phyloP scores from a whole-genome alignment of 2,888 invertebrate species.

The Drymonia ruficornis region DNA sequence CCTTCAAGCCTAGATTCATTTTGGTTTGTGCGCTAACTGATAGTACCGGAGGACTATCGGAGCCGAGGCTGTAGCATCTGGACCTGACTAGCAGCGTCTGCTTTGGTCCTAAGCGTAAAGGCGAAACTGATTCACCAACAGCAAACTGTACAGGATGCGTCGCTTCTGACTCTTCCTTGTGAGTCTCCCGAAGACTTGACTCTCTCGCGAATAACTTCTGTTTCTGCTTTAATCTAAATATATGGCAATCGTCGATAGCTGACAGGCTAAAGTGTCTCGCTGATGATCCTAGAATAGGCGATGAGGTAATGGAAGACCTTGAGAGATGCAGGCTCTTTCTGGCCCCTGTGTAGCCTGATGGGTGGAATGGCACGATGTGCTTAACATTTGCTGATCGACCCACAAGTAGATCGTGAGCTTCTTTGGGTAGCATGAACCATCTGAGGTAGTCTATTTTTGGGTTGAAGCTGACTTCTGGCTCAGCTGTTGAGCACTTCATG shows the following conservation, averaged over 20 bases:
- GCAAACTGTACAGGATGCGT: slow-evolving; percentile 86
- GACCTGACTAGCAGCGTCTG: slow-evolving; percentile 65
- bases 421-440: slow-evolving; percentile 96
- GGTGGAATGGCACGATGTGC: slow-evolving; percentile 91
- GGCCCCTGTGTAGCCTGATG: slow-evolving; percentile 83
- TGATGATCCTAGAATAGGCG: slow-evolving; percentile 82
- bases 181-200: slow-evolving; percentile 74
- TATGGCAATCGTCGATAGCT: slow-evolving; percentile 85
- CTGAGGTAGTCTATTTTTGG: slow-evolving; percentile 88
- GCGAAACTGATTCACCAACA: slow-evolving; percentile 87
- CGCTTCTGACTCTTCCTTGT: slow-evolving; percentile 62
- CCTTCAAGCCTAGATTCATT: slow-evolving; percentile 86
- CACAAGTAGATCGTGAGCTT: slow-evolving; percentile 91
- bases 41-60: slow-evolving; percentile 76
- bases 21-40: slow-evolving; percentile 86
- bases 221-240: slow-evolving; percentile 75
- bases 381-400: slow-evolving; percentile 91
- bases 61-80: slow-evolving; percentile 88
- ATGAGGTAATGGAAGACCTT: slow-evolving; percentile 69
- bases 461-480: slow-evolving; percentile 90
- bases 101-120: slow-evolving; percentile 62
- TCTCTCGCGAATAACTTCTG: slow-evolving; percentile 75
- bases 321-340: slow-evolving; percentile 72
- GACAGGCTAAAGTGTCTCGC: slow-evolving; percentile 89
- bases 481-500: slow-evolving; percentile 89